Evolutionary conservation across 2,888 invertebrate species (phyloP).

Genomic region (Trachelus stipa): DNA sequence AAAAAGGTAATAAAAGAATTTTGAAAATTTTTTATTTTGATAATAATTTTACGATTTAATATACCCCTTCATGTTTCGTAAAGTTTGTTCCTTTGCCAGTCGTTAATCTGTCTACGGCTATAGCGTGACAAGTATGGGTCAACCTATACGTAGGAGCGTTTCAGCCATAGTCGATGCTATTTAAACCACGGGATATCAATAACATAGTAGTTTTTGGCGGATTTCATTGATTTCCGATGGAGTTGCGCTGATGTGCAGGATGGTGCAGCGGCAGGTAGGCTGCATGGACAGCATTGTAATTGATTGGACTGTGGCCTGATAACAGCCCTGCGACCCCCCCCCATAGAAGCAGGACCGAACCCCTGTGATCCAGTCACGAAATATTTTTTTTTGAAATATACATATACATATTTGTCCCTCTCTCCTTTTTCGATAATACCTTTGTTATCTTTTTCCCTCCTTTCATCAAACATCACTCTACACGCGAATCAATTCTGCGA

Average conservation of each 20-base stretch:
- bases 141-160: not conserved
- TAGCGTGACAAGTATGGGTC: not conserved
- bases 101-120: not conserved
- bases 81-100: not conserved
- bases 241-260: slow-evolving; percentile 48
- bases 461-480: slow-evolving; percentile 10
- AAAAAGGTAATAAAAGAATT: not conserved
- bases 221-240: slow-evolving; percentile 63
- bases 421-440: slow-evolving; percentile 7
- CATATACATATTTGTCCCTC: slow-evolving; percentile 23
- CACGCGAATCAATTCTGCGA: not conserved
- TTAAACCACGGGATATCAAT: slow-evolving; percentile 60
- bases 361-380: slow-evolving; percentile 32
- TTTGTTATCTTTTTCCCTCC: slow-evolving; percentile 11
- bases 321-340: slow-evolving; percentile 46
- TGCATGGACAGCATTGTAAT: slow-evolving; percentile 56
- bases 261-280: slow-evolving; percentile 17
- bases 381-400: slow-evolving; percentile 35
- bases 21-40: no score
- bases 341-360: not conserved
- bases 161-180: slow-evolving; percentile 28
- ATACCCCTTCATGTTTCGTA: not conserved
- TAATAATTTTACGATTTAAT: not conserved
- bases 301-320: slow-evolving; percentile 60
- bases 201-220: slow-evolving; percentile 57